Base-by-base conservation (phyloP, 2,113 vertebrate genomes). In the Aptenodytes forsteri region DNA sequence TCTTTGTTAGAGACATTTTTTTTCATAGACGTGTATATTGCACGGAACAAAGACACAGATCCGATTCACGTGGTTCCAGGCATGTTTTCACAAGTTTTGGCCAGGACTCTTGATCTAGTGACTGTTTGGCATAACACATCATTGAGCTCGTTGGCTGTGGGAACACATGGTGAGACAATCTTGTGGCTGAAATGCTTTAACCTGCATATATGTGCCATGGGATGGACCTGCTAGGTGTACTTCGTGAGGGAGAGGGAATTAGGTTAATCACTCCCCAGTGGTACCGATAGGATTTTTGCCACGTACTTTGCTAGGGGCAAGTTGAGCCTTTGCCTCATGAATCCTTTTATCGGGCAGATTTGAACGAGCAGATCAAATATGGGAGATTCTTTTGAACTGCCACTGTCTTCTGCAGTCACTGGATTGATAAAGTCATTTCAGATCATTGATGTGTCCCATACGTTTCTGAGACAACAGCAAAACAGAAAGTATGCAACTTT, bases 51-150 rank as follows among this genome's bases (percentile, higher is more conserved):
- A 93, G 83, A 50, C 62, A 59, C 27, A 65, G 78, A 69, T 85
- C 62, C 40, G n/a, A 65, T 96, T 96, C 96, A 70, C 16, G 6
- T 82, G 58, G 50, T 91, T 91, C 40, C 75, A 88, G 75, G 82
- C 94, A 83, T 49, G 71, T 76, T 94, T 96, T 94, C 73, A 40
- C 46, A 83, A 85, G 62, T 83, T 91, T 91, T 88, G 87, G 80
- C 89, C 84, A 70, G 87, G 36, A 47, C 11, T 94, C 75, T 96
- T 96, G 93, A 96, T 93, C 87, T 96, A 89, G 85, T 89, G 93
- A 62, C 95, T 97, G 89, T 95, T 66, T 96, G 93, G 78, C 96
- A 58, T 96, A 86, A 86, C 82, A 91, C 94, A 75, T 94, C 78
- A 42, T 96, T 90, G 93, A 89, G 44, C 20, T 66, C 2, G 0